phyloP scores from a whole-genome alignment of 1,140 invertebrate species.

The Chironomus striatipennis region DNA sequence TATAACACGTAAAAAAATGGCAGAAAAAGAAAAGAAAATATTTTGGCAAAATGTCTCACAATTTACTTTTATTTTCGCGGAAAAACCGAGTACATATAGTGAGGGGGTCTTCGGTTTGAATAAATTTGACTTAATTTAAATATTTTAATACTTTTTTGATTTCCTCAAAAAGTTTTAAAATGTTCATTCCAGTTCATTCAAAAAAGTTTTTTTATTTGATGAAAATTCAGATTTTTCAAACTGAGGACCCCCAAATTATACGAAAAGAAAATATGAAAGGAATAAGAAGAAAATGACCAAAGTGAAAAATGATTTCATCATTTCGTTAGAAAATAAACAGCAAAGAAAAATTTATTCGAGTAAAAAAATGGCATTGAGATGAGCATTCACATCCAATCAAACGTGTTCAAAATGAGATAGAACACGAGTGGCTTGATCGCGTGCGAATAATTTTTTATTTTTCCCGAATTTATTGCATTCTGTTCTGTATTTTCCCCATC shows the following conservation, averaged over 20 bases:
- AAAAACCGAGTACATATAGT: background rate
- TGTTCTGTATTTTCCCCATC: too few relatives aligned
- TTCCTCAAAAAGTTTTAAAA: too few relatives aligned
- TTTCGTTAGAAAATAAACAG: background rate
- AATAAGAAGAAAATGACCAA: background rate
- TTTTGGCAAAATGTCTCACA: background rate
- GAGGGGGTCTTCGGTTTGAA: background rate
- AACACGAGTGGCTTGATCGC: background rate
- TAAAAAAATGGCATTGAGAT: constrained; percentile 8
- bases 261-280: too few relatives aligned
- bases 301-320: background rate
- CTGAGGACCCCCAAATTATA: too few relatives aligned
- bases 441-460: background rate
- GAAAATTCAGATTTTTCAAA: too few relatives aligned
- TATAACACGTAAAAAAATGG: background rate
- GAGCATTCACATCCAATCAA: constrained; percentile 12
- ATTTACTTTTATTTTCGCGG: background rate
- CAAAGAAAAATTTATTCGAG: background rate
- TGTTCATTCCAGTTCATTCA: too few relatives aligned
- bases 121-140: too few relatives aligned
- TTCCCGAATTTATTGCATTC: background rate
- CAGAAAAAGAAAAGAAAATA: background rate
- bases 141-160: too few relatives aligned
- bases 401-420: background rate
- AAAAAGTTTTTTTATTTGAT: too few relatives aligned